Percentiles rank a stretch among this genome's conserved stretches.
These are phyloP conservation scores for Dicrostonyx torquatus DNA, from an alignment of 2,797 vertebrate genomes.

Conservation along the genomic window DNA sequence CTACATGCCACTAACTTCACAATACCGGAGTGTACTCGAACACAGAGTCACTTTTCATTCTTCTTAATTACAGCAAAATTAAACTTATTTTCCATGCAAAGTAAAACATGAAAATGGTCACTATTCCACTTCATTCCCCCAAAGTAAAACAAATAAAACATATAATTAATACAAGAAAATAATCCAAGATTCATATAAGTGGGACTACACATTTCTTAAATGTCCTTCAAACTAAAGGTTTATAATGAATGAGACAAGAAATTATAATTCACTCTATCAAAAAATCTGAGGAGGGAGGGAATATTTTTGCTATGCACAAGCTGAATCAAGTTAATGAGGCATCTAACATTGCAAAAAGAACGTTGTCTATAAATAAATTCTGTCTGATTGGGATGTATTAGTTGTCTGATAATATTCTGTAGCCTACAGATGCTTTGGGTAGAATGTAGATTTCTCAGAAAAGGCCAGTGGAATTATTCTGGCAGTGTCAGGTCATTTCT, in stretches of 20 bases:
- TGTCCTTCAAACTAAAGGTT: slow-evolving; percentile 84
- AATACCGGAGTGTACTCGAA: slow-evolving; percentile 28
- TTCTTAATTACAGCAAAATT: slow-evolving; percentile 42
- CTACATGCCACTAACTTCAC: not conserved
- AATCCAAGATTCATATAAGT: slow-evolving; percentile 83
- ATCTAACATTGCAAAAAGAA: slow-evolving; percentile 90
- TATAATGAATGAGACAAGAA: slow-evolving; percentile 89
- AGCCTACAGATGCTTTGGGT: slow-evolving; percentile 90
- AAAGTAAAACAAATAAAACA: slow-evolving; percentile 81
- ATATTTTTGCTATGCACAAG: slow-evolving; percentile 90
- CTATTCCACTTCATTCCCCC: slow-evolving; percentile 59
- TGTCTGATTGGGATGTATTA: slow-evolving; percentile 91
- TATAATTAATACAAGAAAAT: slow-evolving; percentile 84
- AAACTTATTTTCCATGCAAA: slow-evolving; percentile 58
- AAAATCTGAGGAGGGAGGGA: slow-evolving; percentile 90
- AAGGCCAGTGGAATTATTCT: slow-evolving; percentile 84
- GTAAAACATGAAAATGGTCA: slow-evolving; percentile 53
- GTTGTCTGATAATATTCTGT: slow-evolving; percentile 90
- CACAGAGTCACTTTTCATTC: slow-evolving; percentile 34
- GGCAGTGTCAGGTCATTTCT: slow-evolving; percentile 81
- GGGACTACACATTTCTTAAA: slow-evolving; percentile 86
- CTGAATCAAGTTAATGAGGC: slow-evolving; percentile 92
- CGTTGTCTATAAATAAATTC: slow-evolving; percentile 91
- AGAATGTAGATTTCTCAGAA: slow-evolving; percentile 86
- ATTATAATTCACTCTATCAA: slow-evolving; percentile 89